Percentiles rank a stretch among this genome's conserved stretches.
phyloP scores from a whole-genome alignment of 2,888 invertebrate species.

The Tineola bisselliella region DNA sequence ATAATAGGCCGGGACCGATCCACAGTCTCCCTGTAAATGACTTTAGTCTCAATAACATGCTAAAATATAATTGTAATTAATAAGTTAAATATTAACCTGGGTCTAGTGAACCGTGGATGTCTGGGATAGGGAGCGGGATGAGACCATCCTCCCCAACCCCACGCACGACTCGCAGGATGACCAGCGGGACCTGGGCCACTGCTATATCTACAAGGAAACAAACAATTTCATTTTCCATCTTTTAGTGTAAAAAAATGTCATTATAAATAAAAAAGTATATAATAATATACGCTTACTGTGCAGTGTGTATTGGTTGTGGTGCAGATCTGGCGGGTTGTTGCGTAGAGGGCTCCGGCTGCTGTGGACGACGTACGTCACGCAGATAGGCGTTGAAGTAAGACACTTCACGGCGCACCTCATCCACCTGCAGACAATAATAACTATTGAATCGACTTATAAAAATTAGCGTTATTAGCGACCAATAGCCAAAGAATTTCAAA shows the following conservation, averaged over 20 bases:
- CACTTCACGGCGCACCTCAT: constrained; percentile 96
- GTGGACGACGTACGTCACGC: constrained; percentile 93
- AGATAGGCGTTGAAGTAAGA: constrained; percentile 98
- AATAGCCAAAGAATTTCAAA: too few relatives aligned
- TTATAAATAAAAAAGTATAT: too few relatives aligned
- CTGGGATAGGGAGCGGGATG: constrained; percentile 56
- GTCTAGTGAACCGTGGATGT: constrained; percentile 47
- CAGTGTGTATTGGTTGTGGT: constrained; percentile 21
- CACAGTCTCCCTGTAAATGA: constrained; percentile 72
- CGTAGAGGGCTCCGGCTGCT: constrained; percentile 86
- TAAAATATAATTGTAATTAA: background rate
- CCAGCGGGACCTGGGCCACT: constrained; percentile 24
- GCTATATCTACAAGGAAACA: constrained; percentile 33
- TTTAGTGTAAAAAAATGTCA: too few relatives aligned
- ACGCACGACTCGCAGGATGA: constrained; percentile 30
- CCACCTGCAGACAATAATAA: constrained; percentile 69
- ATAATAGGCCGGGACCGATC: constrained; percentile 81
- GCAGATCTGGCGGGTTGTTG: constrained; percentile 36
- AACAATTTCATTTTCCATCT: background rate
- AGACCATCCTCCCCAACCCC: constrained; percentile 60
- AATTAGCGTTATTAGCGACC: too few relatives aligned
- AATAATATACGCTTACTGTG: constrained; percentile 22
- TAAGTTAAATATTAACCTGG: constrained; percentile 36
- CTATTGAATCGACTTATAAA: too few relatives aligned
- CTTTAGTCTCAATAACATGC: constrained; percentile 19